Evolutionary conservation across 2,113 vertebrate genomes (phyloP), one percentile per base, ranked within the genome.

Genomic region (mouse (Mus musculus)): DNA sequence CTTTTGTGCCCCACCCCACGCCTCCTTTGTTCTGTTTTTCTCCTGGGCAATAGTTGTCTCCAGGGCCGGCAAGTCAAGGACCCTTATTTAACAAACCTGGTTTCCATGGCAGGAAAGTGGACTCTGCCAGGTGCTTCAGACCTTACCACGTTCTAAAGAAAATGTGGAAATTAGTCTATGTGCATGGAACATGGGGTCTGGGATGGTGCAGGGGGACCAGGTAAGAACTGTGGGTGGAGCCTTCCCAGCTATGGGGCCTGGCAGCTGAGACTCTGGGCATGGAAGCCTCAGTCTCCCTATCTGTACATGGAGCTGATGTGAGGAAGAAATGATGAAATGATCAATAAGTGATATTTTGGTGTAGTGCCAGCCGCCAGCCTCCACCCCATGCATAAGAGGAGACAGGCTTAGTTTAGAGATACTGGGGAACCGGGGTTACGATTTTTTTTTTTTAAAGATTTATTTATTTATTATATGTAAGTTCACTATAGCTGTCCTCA

Each of bases 21-120:
- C 77, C 20, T 91, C 95, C n/a, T 72, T 89, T 0, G 72, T 88
- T 84, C 93, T 97, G 30, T 93, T 94, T 91, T 96, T 98, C 97
- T 98, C 98, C 76, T 96, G 11, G 0, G 81, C 26, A 0, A 98
- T 1, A 0, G 59, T 4, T 0, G 89, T 95, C 86, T 98, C 98
- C 90, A 98, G 84, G 65, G 92, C 17, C 99, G 99, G 97, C 65
- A 93, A 96, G 93, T 63, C 73, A 95, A 67, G 1, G 72, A 19
- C 19, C 1, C 0, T 8, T 73, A 88, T 94, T 96, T 52, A 87
- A 36, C 0, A 75, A 54, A 36, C 69, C 1, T 9, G 11, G 95
- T 59, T 8, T 49, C 95, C 42, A 20, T 1, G 88, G 84, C 24
- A 61, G 90, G 67, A 30, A 26, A 4, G 2, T 4, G 33, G 54